Conservation (phyloP, 2,797 vertebrate genomes). For the Ibycter americanus region DNA sequence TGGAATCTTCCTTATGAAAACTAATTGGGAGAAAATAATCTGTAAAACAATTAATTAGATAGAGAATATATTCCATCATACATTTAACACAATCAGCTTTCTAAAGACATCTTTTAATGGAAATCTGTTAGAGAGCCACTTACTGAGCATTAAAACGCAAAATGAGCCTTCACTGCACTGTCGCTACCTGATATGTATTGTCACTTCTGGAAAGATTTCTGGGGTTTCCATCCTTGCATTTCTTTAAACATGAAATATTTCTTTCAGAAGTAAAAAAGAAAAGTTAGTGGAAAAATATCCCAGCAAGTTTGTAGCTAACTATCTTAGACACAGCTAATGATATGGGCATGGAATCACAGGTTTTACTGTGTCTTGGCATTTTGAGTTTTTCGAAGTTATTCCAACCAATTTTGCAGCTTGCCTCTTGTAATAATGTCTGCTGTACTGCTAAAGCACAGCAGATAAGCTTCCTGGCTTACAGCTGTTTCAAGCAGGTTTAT, state of each 20-base stretch:
- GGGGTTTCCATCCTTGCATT: background rate
- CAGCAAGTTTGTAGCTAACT: background rate
- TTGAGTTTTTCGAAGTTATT: background rate
- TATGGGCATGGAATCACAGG: background rate
- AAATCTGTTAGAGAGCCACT: background rate
- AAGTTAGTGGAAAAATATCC: background rate
- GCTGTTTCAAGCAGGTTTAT: background rate
- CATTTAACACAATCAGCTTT: background rate
- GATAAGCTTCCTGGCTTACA: background rate
- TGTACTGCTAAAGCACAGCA: background rate
- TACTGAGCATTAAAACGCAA: background rate
- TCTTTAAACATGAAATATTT: background rate
- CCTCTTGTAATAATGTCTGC: background rate
- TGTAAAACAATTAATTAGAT: background rate
- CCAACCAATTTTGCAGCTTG: background rate
- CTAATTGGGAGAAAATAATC: background rate
- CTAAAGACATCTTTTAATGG: background rate
- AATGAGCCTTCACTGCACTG: background rate
- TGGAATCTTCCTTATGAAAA: background rate
- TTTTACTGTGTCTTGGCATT: background rate
- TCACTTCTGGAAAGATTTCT: background rate
- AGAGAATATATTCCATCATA: background rate
- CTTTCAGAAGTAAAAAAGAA: background rate
- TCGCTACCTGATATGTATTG: background rate
- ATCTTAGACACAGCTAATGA: background rate